phyloP scores from a whole-genome alignment of 1,140 invertebrate genomes.

The Pinna nobilis region DNA sequence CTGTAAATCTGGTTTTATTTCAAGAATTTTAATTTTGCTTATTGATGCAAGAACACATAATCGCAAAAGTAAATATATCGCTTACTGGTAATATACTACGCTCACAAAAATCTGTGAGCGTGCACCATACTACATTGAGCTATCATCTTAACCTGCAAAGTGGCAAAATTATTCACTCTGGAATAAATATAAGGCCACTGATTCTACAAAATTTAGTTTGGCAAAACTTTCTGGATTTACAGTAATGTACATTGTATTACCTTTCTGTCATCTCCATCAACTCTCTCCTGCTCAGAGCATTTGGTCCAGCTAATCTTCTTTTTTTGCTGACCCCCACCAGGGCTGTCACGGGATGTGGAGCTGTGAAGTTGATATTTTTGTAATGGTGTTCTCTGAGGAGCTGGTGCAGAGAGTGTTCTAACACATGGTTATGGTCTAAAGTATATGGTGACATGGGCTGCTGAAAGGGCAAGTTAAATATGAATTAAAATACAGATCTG shows the following conservation, averaged over 20 bases:
- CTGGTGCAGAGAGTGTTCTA: constrained; percentile 97
- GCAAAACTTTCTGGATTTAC: neutral
- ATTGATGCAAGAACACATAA: no score
- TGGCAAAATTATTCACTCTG: neutral
- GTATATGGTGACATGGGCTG: constrained; percentile 64
- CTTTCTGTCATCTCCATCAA: constrained; percentile 90
- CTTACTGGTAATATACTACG: no score
- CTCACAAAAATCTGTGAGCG: no score
- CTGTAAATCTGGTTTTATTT: no score
- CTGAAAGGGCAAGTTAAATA: no score
- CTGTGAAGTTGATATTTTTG: constrained; percentile 92
- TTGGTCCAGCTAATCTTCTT: constrained; percentile 91
- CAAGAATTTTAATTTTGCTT: no score
- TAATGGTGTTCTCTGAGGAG: constrained; percentile 93
- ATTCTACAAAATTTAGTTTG: neutral
- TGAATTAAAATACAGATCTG: no score
- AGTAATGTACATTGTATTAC: constrained; percentile 31
- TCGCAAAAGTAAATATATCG: no score
- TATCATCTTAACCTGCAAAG: no score
- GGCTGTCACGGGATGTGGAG: constrained; percentile 94
- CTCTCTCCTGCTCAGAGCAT: constrained; percentile 89
- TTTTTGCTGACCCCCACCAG: constrained; percentile 93
- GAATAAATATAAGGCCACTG: neutral
- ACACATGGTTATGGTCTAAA: constrained; percentile 93
- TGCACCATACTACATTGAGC: no score